phyloP scores from a whole-genome alignment of 2,888 invertebrate genomes.

The Proisotoma minuta region DNA sequence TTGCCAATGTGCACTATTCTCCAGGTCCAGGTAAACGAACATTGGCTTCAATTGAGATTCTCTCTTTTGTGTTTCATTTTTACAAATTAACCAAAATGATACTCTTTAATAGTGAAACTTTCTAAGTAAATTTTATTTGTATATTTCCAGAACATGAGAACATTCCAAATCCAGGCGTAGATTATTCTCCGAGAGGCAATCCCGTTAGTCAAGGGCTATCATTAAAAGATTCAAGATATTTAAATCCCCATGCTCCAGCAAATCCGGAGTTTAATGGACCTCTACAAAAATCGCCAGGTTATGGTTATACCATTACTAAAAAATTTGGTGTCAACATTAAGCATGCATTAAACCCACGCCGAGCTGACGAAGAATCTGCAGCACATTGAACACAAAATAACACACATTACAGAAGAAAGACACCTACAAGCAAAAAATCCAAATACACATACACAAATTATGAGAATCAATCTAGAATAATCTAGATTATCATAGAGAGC shows the following conservation, averaged over 20 bases:
- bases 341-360: constrained; percentile 20
- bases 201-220: constrained; percentile 9
- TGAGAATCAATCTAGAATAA: too few relatives aligned
- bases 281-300: constrained; percentile 36
- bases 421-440: constrained; percentile 4
- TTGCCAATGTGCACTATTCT: constrained; percentile 46
- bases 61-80: too few relatives aligned
- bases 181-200: constrained; percentile 40
- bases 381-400: neutral
- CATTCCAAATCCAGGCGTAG: constrained; percentile 36
- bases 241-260: constrained; percentile 3
- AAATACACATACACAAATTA: constrained; percentile 8
- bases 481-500: too few relatives aligned
- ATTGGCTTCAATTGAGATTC: too few relatives aligned
- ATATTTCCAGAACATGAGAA: constrained; percentile 45
- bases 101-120: too few relatives aligned
- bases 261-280: constrained; percentile 30
- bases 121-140: too few relatives aligned
- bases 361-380: constrained; percentile 17
- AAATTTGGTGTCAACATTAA: constrained; percentile 40
- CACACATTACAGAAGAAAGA: neutral
- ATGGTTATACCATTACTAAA: constrained; percentile 41
- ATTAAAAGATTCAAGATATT: constrained; percentile 9
- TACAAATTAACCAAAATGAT: too few relatives aligned
- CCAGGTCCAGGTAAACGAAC: too few relatives aligned